phyloP scores from a whole-genome alignment of 2,888 invertebrate species.

The Hypselothyrea guttata region DNA sequence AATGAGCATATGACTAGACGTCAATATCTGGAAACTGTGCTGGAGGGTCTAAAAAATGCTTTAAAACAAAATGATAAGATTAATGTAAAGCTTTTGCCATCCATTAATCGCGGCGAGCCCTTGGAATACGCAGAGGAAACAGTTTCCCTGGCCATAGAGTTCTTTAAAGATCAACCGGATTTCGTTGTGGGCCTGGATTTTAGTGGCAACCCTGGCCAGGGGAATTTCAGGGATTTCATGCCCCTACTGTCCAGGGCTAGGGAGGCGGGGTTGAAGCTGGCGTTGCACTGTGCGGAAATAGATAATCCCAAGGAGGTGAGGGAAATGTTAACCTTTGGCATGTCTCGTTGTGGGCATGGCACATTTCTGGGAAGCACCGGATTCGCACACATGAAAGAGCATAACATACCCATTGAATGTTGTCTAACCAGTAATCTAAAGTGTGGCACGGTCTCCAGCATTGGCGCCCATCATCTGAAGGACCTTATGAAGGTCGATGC shows the following conservation, averaged over 20 bases:
- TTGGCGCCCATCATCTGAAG: constrained; percentile 89
- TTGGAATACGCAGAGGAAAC: constrained; percentile 85
- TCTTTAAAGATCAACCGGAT: constrained; percentile 84
- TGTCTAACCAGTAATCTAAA: constrained; percentile 93
- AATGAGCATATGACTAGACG: constrained; percentile 86
- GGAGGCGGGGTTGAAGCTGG: constrained; percentile 85
- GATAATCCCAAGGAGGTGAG: constrained; percentile 86
- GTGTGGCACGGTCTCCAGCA: constrained; percentile 86
- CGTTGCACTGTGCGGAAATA: constrained; percentile 93
- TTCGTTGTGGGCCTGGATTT: constrained; percentile 90
- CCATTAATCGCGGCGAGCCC: constrained; percentile 89
- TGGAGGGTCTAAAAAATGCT: constrained; percentile 85
- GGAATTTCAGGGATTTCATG: constrained; percentile 85
- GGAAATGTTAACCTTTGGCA: constrained; percentile 86
- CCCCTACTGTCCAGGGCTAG: constrained; percentile 86
- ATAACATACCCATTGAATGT: constrained; percentile 85
- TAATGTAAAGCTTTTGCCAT: constrained; percentile 87
- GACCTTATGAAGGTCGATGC: constrained; percentile 85
- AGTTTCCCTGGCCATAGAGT: constrained; percentile 86
- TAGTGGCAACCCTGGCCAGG: constrained; percentile 89
- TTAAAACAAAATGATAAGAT: constrained; percentile 47
- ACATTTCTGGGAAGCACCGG: constrained; percentile 84
- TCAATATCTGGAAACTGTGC: constrained; percentile 88
- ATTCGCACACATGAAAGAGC: constrained; percentile 50
- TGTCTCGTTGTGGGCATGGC: constrained; percentile 93